These are phyloP conservation scores for Cyanoderma ruficeps DNA, from an alignment of 2,113 vertebrate genomes.

Conservation along the genomic window DNA sequence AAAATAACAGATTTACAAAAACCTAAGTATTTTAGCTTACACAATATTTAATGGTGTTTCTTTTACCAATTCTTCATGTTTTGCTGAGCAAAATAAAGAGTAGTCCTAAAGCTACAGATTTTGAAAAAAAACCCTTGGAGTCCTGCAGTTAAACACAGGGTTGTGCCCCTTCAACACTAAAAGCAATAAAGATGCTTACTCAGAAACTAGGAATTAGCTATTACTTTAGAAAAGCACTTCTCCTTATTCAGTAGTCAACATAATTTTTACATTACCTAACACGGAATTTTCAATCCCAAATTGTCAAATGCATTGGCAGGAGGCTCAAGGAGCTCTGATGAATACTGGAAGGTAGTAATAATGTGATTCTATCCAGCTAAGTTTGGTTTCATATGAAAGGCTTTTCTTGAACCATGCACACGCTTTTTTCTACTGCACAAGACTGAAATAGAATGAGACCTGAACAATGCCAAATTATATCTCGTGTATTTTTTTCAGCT, in stretches of 20 bases:
- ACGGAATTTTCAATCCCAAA: neutral
- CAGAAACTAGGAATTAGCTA: neutral
- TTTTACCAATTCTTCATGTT: neutral
- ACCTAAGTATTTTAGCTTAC: neutral
- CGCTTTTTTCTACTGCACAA: neutral
- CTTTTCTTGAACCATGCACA: neutral
- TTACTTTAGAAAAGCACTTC: neutral
- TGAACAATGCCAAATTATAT: neutral
- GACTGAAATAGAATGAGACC: neutral
- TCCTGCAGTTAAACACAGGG: neutral
- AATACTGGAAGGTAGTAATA: neutral
- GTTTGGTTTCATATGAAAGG: neutral
- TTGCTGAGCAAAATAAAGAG: neutral
- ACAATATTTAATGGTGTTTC: neutral
- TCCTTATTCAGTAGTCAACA: neutral
- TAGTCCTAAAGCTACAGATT: neutral
- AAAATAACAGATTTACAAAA: neutral
- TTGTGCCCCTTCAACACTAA: neutral
- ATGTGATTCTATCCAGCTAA: neutral
- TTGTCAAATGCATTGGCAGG: neutral
- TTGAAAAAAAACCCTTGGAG: neutral
- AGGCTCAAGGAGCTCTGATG: neutral
- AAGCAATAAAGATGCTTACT: neutral
- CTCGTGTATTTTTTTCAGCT: neutral
- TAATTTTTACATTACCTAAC: neutral